phyloP scores from a whole-genome alignment of 2,888 invertebrate species.

The Malachius bipustulatus region DNA sequence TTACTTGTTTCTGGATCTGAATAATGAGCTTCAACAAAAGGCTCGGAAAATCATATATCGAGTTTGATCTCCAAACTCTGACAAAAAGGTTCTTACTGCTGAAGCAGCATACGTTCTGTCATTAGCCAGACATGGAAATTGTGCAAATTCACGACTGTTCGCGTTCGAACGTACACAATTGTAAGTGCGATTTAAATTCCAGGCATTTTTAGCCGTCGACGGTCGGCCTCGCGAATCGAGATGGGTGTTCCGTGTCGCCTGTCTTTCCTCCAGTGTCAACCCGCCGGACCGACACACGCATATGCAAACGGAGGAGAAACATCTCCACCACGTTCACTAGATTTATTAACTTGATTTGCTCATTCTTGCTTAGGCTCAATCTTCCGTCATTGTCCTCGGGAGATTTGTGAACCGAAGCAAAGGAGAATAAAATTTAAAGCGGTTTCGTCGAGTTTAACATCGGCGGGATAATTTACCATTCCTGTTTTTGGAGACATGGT shows the following conservation, averaged over 20 bases:
- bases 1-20: too few relatives aligned
- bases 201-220: constrained; percentile 29
- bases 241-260: constrained; percentile 32
- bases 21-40: too few relatives aligned
- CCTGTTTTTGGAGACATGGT: too few relatives aligned
- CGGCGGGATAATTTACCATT: too few relatives aligned
- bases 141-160: constrained; percentile 21
- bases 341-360: constrained; percentile 20
- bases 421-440: too few relatives aligned
- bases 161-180: constrained; percentile 17
- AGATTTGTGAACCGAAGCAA: too few relatives aligned
- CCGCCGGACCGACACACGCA: constrained; percentile 22
- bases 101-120: constrained; percentile 13
- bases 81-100: too few relatives aligned
- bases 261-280: constrained; percentile 29
- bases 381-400: too few relatives aligned
- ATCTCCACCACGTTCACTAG: constrained; percentile 15
- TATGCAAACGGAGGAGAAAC: constrained; percentile 20
- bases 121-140: constrained; percentile 17
- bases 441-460: too few relatives aligned
- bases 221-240: constrained; percentile 29
- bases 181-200: constrained; percentile 28
- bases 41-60: too few relatives aligned
- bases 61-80: too few relatives aligned
- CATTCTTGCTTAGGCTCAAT: constrained; percentile 13